Percentiles rank a stretch among this genome's conserved stretches.
Conservation (phyloP, 2,113 vertebrate species). For the Mormyrus lacerda region DNA sequence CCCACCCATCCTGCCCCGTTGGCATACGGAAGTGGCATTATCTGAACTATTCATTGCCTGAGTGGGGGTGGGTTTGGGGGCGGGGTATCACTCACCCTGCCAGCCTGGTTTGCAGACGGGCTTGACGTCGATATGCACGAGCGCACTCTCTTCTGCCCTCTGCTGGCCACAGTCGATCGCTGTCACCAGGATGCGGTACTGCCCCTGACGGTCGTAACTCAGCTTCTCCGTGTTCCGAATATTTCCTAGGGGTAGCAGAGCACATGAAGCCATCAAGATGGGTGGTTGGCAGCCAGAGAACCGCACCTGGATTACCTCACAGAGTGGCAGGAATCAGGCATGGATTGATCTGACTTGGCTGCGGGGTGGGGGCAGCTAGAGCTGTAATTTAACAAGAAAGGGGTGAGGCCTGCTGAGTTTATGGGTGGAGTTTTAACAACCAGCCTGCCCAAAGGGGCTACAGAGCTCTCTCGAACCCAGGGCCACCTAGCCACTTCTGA, state of each 20-base stretch:
- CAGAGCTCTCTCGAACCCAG: background rate
- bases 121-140: constrained; percentile 82
- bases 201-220: constrained; percentile 76
- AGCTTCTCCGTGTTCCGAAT: constrained; percentile 93
- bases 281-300: background rate
- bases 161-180: constrained; percentile 96
- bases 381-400: background rate
- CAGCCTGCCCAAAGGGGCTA: background rate
- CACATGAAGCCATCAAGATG: background rate
- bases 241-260: constrained; percentile 63
- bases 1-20: background rate
- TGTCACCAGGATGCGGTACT: constrained; percentile 87
- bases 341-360: background rate
- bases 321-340: background rate
- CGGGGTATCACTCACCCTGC: constrained; percentile 73
- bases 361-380: background rate
- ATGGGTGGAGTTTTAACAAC: background rate
- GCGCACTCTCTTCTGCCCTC: constrained; percentile 68
- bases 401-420: background rate
- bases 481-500: background rate
- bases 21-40: background rate
- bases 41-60: background rate
- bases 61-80: background rate
- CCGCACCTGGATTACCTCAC: background rate
- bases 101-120: constrained; percentile 94